Conservation (phyloP, 2,797 vertebrate genomes). For the Alauda arvensis region DNA sequence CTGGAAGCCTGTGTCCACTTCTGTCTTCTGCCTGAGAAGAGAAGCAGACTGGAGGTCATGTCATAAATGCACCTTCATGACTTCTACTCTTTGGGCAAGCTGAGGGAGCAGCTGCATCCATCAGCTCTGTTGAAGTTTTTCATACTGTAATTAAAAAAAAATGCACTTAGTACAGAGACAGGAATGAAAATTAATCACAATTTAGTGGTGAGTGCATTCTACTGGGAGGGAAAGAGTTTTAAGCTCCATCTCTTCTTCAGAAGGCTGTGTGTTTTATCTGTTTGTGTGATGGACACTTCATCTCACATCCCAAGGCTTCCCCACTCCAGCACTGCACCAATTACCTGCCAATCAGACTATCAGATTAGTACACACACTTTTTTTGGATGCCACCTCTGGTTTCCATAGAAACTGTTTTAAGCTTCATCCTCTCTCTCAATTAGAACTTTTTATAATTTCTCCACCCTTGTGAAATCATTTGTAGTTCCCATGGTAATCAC, state of each 20-base stretch:
- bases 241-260: neutral
- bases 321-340: constrained; percentile 23
- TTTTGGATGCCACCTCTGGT: constrained; percentile 64
- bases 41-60: neutral
- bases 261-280: neutral
- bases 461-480: constrained; percentile 53
- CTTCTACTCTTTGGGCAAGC: neutral
- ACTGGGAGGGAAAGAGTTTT: neutral
- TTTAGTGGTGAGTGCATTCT: neutral
- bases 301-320: constrained; percentile 1
- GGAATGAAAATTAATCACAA: neutral
- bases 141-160: neutral
- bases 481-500: constrained; percentile 66
- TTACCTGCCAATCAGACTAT: constrained; percentile 49
- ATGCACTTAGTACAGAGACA: neutral
- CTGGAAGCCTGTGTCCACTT: neutral
- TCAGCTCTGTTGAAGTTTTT: neutral
- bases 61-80: neutral
- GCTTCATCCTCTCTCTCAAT: constrained; percentile 53
- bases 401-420: constrained; percentile 66
- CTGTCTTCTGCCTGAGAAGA: neutral
- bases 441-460: constrained; percentile 64
- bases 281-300: neutral
- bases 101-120: neutral
- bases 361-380: constrained; percentile 35